Evolutionary conservation across 2,797 vertebrate genomes (phyloP), one percentile per base, ranked within the genome.

Genomic region (Cossypha caffra): DNA sequence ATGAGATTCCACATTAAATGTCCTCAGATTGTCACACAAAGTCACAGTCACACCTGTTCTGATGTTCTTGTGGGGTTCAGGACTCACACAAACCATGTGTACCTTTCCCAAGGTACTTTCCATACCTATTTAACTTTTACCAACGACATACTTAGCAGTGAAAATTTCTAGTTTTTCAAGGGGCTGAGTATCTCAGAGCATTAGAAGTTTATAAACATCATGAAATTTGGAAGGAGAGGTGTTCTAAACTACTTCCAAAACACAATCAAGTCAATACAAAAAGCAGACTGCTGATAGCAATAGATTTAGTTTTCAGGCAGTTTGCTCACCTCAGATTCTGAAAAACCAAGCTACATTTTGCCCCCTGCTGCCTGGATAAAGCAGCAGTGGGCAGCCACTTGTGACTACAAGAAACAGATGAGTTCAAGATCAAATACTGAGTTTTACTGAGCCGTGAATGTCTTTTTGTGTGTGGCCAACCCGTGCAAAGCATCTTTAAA

Each of bases 201-300:
- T 28, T 6, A 57, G 5, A 76, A 23, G 2, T 14, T n/a, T 13
- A 63, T 10, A 74, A 72, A 42, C 12, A 31, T 5, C 1, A 3
- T 68, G 28, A 47, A 50, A 48, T 62, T 29, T 55, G 20, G 67
- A 57, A 43, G 3, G 6, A 55, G 47, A 42, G 7, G 7, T 40
- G 17, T 3, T 47, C 14, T 59, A 24, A 77, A 28, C 24, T 10
- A 43, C 29, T 73, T 52, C 7, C 42, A 86, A 76, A 69, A 62
- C 2, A 24, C 15, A 79, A 28, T 3, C 14, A 24, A 28, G 9
- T 25, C 47, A 59, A 24, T 2, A 38, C 7, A 69, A 40, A 62
- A 21, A 5, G 5, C 40, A 50, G 16, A 29, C 9, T 42, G 21
- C 10, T 1, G 3, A 29, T 0, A 33, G 6, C 4, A 23, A 50